Evolutionary conservation across 2,888 invertebrate species (phyloP).

Genomic region (Muscina levida): DNA sequence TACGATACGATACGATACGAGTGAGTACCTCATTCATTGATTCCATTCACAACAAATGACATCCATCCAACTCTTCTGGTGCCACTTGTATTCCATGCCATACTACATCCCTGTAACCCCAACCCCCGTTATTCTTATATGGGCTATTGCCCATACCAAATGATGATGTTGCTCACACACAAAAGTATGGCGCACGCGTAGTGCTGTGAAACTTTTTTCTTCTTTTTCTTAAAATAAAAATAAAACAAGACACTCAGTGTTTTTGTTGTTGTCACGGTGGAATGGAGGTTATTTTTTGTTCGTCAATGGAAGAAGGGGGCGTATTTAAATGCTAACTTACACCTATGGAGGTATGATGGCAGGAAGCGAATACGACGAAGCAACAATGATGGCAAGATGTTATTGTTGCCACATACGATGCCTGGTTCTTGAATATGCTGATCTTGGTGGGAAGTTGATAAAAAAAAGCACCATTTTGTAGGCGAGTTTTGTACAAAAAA

Average conservation of each 20-base stretch:
- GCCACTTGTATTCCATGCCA: conserved; percentile 1
- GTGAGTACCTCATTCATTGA: neutral
- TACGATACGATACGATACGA: too few relatives aligned
- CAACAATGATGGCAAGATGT: conserved; percentile 43
- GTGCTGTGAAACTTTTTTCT: conserved; percentile 50
- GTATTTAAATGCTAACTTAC: too few relatives aligned
- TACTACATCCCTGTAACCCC: neutral
- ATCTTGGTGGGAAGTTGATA: neutral
- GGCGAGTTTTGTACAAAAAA: too few relatives aligned
- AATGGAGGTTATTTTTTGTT: neutral
- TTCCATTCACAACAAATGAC: neutral
- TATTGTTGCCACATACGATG: too few relatives aligned
- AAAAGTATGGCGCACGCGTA: conserved; percentile 67
- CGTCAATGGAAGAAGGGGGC: conserved; percentile 45
- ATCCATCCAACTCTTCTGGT: conserved; percentile 17
- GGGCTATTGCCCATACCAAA: conserved; percentile 26
- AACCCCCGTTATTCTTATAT: conserved; percentile 31
- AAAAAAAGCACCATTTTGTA: neutral
- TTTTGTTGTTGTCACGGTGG: neutral
- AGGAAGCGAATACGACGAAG: neutral
- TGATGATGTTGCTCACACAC: neutral
- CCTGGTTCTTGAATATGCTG: conserved; percentile 9
- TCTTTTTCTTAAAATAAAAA: conserved; percentile 41
- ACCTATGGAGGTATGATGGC: conserved; percentile 25
- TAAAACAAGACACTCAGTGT: neutral